phyloP scores from a whole-genome alignment of 2,113 vertebrate species.

The Pyrgilauda ruficollis region DNA sequence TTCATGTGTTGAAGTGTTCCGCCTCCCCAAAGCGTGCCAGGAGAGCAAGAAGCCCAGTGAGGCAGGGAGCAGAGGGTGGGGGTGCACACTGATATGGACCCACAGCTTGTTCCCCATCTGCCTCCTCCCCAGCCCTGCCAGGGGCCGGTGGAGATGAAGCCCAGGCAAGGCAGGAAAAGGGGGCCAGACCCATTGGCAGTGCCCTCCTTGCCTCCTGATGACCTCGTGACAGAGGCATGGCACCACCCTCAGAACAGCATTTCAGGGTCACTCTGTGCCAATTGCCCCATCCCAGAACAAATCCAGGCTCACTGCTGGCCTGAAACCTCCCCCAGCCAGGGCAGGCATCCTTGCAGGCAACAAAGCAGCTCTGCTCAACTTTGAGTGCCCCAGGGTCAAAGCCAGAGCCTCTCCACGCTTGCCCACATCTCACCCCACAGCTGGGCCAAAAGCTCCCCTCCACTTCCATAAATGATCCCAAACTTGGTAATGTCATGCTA shows the following conservation, averaged over 20 bases:
- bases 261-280: not conserved
- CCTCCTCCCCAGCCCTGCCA: not conserved
- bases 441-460: not conserved
- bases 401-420: not conserved
- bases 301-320: not conserved
- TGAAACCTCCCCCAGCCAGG: not conserved
- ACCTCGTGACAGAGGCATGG: fast-evolving
- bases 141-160: not conserved
- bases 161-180: not conserved
- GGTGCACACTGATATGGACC: not conserved
- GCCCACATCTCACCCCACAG: not conserved
- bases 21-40: not conserved
- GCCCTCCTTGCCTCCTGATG: not conserved
- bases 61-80: not conserved
- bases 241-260: not conserved
- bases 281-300: not conserved
- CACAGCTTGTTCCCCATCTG: not conserved
- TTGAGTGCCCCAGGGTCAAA: not conserved
- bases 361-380: not conserved
- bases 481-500: not conserved
- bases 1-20: constrained; percentile 2
- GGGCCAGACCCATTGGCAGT: fast-evolving
- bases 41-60: not conserved
- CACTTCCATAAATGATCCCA: not conserved
- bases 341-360: not conserved